A percentile compares a stretch with the other conserved stretches of the same genome.
Evolutionary conservation across 2,797 vertebrate genomes (phyloP).

Genomic region (Trematocara caparti): DNA sequence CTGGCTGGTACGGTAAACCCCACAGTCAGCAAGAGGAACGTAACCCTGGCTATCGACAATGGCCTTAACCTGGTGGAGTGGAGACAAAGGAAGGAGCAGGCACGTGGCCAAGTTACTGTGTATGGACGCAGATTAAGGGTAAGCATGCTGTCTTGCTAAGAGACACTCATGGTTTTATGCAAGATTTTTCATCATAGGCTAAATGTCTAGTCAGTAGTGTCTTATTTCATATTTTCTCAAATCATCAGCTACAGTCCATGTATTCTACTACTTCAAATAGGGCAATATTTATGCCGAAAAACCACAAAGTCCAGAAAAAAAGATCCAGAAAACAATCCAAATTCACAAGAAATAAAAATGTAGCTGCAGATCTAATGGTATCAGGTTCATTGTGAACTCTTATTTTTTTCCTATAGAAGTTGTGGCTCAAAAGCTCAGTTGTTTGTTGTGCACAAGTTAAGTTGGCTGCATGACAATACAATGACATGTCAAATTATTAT

Average conservation of each 20-base stretch:
- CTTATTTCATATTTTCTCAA: neutral
- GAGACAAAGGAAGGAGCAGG: constrained; percentile 96
- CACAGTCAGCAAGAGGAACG: constrained; percentile 93
- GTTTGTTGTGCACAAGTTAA: neutral
- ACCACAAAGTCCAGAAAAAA: neutral
- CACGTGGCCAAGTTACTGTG: constrained; percentile 92
- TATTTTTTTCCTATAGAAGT: neutral
- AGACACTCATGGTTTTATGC: neutral
- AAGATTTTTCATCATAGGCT: neutral
- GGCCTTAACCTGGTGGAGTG: constrained; percentile 98
- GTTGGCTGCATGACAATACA: neutral
- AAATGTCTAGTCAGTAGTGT: neutral
- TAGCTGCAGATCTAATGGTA: neutral
- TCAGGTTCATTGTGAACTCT: neutral
- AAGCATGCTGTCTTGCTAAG: constrained; percentile 43
- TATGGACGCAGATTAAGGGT: constrained; percentile 95
- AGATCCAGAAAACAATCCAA: neutral
- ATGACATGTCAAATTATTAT: neutral
- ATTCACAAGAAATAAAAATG: neutral
- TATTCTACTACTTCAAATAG: neutral
- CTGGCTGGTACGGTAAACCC: constrained; percentile 96
- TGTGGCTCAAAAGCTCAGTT: neutral
- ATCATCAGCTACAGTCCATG: neutral
- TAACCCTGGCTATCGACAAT: constrained; percentile 94
- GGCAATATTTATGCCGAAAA: neutral